phyloP scores from a whole-genome alignment of 2,888 invertebrate genomes.

The Diabrotica balteata region DNA sequence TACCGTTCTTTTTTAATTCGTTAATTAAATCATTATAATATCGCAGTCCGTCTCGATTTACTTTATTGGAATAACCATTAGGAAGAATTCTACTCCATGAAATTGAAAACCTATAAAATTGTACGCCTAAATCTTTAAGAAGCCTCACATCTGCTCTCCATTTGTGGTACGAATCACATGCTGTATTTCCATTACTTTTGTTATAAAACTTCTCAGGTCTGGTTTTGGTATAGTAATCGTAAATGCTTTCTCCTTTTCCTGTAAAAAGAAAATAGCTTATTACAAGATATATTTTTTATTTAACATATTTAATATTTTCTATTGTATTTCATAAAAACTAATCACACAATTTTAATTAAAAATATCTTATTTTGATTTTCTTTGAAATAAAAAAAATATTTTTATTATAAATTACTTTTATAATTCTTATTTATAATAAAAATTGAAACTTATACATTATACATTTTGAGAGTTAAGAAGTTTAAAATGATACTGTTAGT shows the following conservation, averaged over 20 bases:
- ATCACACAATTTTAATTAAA: no score
- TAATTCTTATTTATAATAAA: no score
- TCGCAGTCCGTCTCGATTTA: slow-evolving; percentile 74
- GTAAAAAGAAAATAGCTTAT: slow-evolving; percentile 24
- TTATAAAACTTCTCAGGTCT: slow-evolving; percentile 64
- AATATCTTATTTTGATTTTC: no score
- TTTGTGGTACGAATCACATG: slow-evolving; percentile 74
- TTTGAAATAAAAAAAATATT: no score
- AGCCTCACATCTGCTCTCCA: slow-evolving; percentile 71
- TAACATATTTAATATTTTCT: no score
- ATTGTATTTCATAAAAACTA: no score
- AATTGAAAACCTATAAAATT: slow-evolving; percentile 76
- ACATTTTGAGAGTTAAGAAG: no score
- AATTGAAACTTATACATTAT: no score
- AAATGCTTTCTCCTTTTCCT: slow-evolving; percentile 72
- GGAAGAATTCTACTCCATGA: slow-evolving; percentile 81
- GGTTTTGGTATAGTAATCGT: slow-evolving; percentile 65
- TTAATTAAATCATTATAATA: slow-evolving; percentile 82
- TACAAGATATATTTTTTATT: background rate
- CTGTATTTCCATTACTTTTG: slow-evolving; percentile 69
- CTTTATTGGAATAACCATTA: slow-evolving; percentile 68
- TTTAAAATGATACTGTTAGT: no score
- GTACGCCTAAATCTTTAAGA: slow-evolving; percentile 68
- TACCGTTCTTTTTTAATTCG: slow-evolving; percentile 64
- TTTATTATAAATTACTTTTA: no score